These are phyloP conservation scores for Hybognathus amarus DNA, from an alignment of 2,797 vertebrate genomes.

Conservation along the genomic window DNA sequence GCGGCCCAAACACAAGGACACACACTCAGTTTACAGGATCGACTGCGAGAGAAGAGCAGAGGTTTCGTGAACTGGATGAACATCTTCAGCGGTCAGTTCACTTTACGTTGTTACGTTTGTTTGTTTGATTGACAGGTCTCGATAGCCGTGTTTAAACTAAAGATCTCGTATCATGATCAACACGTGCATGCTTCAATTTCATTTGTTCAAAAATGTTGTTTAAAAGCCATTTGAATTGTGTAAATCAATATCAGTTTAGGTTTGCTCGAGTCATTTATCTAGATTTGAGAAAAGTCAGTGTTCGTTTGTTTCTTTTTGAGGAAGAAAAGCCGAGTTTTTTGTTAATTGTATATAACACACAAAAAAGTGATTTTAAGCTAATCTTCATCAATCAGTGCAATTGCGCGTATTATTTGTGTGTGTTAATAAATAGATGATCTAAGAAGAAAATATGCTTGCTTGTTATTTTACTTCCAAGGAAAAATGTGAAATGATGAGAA, in stretches of 20 bases:
- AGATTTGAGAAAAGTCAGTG: background rate
- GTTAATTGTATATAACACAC: too few species aligned
- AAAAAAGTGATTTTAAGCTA: background rate
- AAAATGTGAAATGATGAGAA: background rate
- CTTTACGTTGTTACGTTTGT: background rate
- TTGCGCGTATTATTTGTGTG: too few species aligned
- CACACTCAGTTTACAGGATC: background rate
- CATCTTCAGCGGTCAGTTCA: background rate
- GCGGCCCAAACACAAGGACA: slow-evolving; percentile 31
- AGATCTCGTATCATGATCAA: background rate
- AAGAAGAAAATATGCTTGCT: background rate
- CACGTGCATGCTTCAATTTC: too few species aligned
- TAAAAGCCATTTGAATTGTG: background rate
- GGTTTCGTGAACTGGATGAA: background rate
- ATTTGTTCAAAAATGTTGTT: background rate
- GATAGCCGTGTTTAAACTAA: background rate
- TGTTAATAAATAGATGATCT: background rate
- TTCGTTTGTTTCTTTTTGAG: background rate
- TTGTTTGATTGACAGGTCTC: background rate
- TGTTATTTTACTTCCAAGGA: background rate
- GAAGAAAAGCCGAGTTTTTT: background rate
- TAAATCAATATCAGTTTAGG: background rate
- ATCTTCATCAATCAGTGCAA: background rate
- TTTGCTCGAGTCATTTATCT: background rate
- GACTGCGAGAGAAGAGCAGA: background rate